Conservation (phyloP, 2,797 vertebrate genomes). For the Siniperca scherzeri region DNA sequence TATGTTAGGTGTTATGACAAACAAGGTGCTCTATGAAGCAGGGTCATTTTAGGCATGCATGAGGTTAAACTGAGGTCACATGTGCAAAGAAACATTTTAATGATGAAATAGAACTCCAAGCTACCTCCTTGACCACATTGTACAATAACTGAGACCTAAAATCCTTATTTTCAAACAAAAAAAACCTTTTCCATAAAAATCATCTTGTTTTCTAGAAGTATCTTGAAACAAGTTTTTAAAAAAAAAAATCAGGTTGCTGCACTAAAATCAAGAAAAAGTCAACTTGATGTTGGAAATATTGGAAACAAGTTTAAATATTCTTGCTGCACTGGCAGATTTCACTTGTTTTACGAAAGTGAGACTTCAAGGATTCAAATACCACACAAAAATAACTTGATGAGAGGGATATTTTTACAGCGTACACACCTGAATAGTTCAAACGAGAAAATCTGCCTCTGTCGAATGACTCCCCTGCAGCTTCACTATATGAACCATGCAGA, state of each 20-base stretch:
- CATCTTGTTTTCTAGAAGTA: background rate
- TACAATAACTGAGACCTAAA: background rate
- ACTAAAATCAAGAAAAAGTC: background rate
- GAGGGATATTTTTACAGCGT: background rate
- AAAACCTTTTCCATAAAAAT: background rate
- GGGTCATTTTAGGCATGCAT: conserved; percentile 37
- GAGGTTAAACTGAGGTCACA: conserved; percentile 39
- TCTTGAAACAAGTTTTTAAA: background rate
- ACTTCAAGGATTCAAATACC: background rate
- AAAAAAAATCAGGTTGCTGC: background rate
- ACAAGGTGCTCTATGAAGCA: background rate
- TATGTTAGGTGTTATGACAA: conserved; percentile 42
- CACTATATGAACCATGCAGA: conserved; percentile 15
- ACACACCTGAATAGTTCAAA: conserved; percentile 1
- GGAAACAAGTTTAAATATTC: background rate
- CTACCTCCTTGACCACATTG: background rate
- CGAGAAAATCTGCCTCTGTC: background rate
- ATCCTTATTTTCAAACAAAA: background rate
- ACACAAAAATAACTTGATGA: background rate
- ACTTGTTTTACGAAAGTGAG: background rate
- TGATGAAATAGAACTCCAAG: background rate
- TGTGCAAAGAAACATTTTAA: background rate
- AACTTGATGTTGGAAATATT: background rate
- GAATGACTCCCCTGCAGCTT: background rate
- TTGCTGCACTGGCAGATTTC: background rate